Evolutionary conservation across 2,888 invertebrate genomes (phyloP), one percentile per base, ranked within the genome.

Genomic region (Xylota sylvarum): DNA sequence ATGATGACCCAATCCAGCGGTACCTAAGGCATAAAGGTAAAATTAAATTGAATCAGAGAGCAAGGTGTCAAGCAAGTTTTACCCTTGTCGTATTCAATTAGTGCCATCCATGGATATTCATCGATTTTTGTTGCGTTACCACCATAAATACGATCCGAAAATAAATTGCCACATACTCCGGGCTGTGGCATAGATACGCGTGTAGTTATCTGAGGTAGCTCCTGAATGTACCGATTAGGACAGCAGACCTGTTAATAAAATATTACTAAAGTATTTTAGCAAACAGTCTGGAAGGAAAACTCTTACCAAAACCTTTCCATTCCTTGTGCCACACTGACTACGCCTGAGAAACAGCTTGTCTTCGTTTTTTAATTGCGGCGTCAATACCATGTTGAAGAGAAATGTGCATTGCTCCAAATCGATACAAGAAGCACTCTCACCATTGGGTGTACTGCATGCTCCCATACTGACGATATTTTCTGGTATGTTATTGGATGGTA

Each of bases 281-380:
- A n/a, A n/a, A 17, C 6, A 19, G 12, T 12, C n/a, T n/a, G 19
- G n/a, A 50, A n/a, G n/a, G n/a, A n/a, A n/a, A n/a, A 32, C 32
- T 32, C 94, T 94, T 55, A 96, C 96, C 91, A 94, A 94, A 1
- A 96, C 96, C 6, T 93, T 89, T 65, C 89, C 89, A 0, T 94
- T 94, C 4, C 94, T 92, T 88, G 94, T 95, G 0, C 96, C 96
- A 89, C 97, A 97, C 88, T 95, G 95, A 6, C 96, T 94, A 43
- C 92, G 91, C 69, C 94, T 92, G 50, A 96, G 91, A 79, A 94
- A 94, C 0, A 89, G 73, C 17, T 88, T 89, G 55, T 92, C 91
- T 2, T 88, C 19, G 14, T 91, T 89, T 9, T 78, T 79, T 10
- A 92, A 64, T 0, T 91, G 90, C 5, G 89, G 43, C n/a, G 90